Base-by-base conservation (phyloP, 2,113 vertebrate species). In the Uria aalge region DNA sequence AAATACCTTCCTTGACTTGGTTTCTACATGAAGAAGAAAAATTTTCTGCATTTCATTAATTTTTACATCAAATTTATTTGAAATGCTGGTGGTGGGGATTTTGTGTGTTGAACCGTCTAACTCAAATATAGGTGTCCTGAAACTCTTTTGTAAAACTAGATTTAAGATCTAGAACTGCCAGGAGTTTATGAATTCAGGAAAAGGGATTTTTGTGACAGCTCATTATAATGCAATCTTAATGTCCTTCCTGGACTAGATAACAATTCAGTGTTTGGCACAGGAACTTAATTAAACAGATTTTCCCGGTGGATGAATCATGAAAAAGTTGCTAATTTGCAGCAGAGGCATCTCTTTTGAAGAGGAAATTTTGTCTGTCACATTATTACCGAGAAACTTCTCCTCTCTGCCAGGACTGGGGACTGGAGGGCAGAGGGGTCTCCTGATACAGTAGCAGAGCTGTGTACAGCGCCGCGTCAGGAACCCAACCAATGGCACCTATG, bases 211-310 rank as follows among this genome's bases (percentile, higher is more conserved):
- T 59, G 26, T 83, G 79, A 14, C 47, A 84, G 64, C 24, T 84
- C 13, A 68, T 93, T 90, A 40, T 43, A 84, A 67, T 27, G 40
- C 26, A 85, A 32, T 87, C 66, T 91, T 48, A 60, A 21, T 53
- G 41, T 48, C 16, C 16, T 84, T 84, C 60, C 60, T 69, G 55
- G n/a, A 77, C 26, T 36, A 59, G 55, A 48, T 60, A 93, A 67
- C 38, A 77, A 57, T 36, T 59, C 34, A 34, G 67, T 36, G 21
- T 36, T 20, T 1, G 60, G 47, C 36, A 63, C 15, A 43, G 47
- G 41, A 91, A 89, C 20, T 47, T 89, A 91, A 92, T 94, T 85
- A 83, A 92, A 48, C 19, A 69, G 60, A 29, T 71, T 86, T 90
- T 63, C 67, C 50, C 2, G 0, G 27, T 63, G 52, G 64, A 62